Base-by-base conservation (phyloP, 1,140 invertebrate genomes). In the Drosophila sproati region DNA sequence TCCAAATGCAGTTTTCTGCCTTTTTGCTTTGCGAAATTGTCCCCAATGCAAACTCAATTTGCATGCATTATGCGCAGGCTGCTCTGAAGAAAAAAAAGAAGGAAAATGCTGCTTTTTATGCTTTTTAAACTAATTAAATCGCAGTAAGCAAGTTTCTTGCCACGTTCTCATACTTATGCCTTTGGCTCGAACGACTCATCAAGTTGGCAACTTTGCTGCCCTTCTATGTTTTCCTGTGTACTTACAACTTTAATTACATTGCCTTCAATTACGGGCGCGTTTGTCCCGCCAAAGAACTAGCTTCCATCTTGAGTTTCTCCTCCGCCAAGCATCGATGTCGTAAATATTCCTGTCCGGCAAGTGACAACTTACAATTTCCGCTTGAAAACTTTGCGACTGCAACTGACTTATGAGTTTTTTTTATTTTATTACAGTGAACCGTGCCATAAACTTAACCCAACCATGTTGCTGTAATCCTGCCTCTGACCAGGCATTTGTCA, bases 241-340 rank as follows among this genome's bases (percentile, higher is more conserved):
- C 63, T 76, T 73, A 41, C 55, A 77, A 73, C 76, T 67, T 82
- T 82, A 82, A 87, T 79, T 73, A 70, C 61, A 61, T 77, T 77
- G 74, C 74, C 63, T 77, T 69, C 77, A 73, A 63, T 68, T 77
- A 55, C 66, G 69, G 72, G 12, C 37, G 51, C 56, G 57, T 39
- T 52, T 47, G 35, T 35, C 41, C 8, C 47, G 31, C 35, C 45
- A 51, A 68, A 73, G 47, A 7, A 73, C 64, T 48, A 35, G 37
- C 45, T 43, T 54, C 50, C 63, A 32, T 68, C 7, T 55, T 32
- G 32, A 32, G 41, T n/a, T 34, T 10, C 34, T 31, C 35, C 5
- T 7, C 4, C 34, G 39, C 7, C n/a, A 37, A 34, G 55, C 71
- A 60, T 68, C 64, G 55, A 73, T 73, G 64, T 48, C 50, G 60